Evolutionary conservation across 2,113 vertebrate genomes (phyloP), one percentile per base, ranked within the genome.

Genomic region (Myotis brandtii): DNA sequence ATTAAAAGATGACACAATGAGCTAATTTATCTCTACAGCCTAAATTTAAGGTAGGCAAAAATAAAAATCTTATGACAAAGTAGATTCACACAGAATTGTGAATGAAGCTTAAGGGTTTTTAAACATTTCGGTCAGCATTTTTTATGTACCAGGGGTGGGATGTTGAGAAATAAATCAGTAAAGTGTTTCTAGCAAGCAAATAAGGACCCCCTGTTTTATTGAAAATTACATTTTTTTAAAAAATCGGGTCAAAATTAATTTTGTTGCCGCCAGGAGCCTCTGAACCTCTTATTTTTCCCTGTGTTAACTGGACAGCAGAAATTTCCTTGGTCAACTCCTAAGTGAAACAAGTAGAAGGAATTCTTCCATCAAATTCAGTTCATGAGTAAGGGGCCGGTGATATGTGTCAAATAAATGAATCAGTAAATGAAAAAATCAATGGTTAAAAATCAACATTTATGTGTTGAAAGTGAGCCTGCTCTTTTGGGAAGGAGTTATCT

Each of bases 71-170:
- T 93, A 56, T 82, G 75, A 93, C 95, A 86, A 69, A 34, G 86
- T 96, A 88, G 46, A 77, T 89, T 88, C 96, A 94, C 96, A 93
- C 48, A 48, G 95, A 91, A 83, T 94, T 95, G 54, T 88, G 93
- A 97, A 93, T 91, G 48, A 96, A 96, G 67, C 46, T 82, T 70
- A 80, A 59, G 80, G 50, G 37, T 69, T 89, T 94, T 89, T 89
- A 62, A 83, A 92, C 18, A 75, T 92, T 94, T 73, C n/a, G 30
- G 62, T 88, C 82, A 89, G 75, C 59, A 90, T 62, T 90, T 89
- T 79, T 86, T 80, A 82, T 82, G 50, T 34, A 75, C 25, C 76
- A 90, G 40, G 48, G 52, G 43, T 86, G 73, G 40, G 25, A 91
- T 43, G 73, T 46, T 89, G 62, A 91, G 40, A 96, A 93, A 94